Conservation (phyloP, 2,113 vertebrate genomes). For the Cryptoleucopteryx plumbea region DNA sequence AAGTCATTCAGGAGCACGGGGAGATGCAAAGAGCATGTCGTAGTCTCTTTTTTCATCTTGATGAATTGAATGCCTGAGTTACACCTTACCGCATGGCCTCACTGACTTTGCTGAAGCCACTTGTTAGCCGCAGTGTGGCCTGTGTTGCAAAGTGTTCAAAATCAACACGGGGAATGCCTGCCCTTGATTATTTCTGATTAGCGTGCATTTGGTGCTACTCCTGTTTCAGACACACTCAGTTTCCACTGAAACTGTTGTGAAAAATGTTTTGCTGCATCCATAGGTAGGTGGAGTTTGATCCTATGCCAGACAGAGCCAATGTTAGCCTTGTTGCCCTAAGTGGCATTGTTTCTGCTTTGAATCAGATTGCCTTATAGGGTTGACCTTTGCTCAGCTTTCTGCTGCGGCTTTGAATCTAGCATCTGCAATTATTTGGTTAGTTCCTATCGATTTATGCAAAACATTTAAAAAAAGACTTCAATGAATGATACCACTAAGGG, state of each 20-base stretch:
- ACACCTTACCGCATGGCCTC: neutral
- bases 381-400: neutral
- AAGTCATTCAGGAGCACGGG: neutral
- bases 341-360: neutral
- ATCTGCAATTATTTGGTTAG: neutral
- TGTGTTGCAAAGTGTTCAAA: neutral
- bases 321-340: neutral
- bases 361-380: neutral
- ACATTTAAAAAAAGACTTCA: neutral
- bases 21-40: neutral
- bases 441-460: neutral
- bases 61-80: neutral
- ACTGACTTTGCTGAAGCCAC: neutral
- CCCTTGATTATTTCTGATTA: neutral
- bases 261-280: neutral
- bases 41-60: neutral
- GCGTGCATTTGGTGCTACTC: neutral
- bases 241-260: neutral
- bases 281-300: neutral
- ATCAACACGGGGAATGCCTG: neutral
- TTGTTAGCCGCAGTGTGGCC: neutral
- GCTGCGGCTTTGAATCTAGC: neutral
- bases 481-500: neutral
- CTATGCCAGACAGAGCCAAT: fast-evolving
- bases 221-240: neutral